Conservation (phyloP, 2,113 vertebrate species). For the Gobiocypris rarus region DNA sequence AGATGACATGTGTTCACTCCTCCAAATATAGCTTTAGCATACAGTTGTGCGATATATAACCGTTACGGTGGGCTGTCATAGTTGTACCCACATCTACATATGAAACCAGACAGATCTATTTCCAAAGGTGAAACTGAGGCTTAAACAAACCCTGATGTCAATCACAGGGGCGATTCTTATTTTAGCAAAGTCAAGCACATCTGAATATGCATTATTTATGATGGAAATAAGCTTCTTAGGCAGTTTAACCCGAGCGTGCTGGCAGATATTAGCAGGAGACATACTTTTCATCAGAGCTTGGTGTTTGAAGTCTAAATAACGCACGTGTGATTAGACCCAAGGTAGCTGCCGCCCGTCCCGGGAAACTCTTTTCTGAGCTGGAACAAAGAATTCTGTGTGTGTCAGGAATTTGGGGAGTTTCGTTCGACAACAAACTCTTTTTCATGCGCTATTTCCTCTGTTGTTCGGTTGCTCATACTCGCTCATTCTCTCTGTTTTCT, state of each 20-base stretch:
- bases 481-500: slow-evolving; percentile 67
- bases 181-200: slow-evolving; percentile 76
- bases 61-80: slow-evolving; percentile 69
- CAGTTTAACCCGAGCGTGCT: slow-evolving; percentile 75
- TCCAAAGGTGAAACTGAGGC: slow-evolving; percentile 71
- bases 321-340: slow-evolving; percentile 73
- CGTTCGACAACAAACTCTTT: slow-evolving; percentile 62
- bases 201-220: slow-evolving; percentile 80
- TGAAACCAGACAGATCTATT: slow-evolving; percentile 74
- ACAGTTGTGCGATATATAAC: slow-evolving; percentile 65
- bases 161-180: slow-evolving; percentile 71
- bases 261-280: slow-evolving; percentile 79
- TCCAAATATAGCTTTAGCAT: slow-evolving; percentile 62
- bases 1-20: slow-evolving; percentile 46
- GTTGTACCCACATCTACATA: slow-evolving; percentile 70
- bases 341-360: slow-evolving; percentile 66
- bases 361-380: slow-evolving; percentile 59
- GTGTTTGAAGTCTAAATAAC: slow-evolving; percentile 79
- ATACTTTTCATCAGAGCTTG: slow-evolving; percentile 70
- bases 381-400: slow-evolving; percentile 74
- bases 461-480: slow-evolving; percentile 66
- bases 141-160: slow-evolving; percentile 75
- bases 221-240: slow-evolving; percentile 70
- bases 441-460: slow-evolving; percentile 52
- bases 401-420: slow-evolving; percentile 63